These are phyloP conservation scores for Mastomys coucha DNA, from an alignment of 2,113 vertebrate genomes.

Conservation along the genomic window DNA sequence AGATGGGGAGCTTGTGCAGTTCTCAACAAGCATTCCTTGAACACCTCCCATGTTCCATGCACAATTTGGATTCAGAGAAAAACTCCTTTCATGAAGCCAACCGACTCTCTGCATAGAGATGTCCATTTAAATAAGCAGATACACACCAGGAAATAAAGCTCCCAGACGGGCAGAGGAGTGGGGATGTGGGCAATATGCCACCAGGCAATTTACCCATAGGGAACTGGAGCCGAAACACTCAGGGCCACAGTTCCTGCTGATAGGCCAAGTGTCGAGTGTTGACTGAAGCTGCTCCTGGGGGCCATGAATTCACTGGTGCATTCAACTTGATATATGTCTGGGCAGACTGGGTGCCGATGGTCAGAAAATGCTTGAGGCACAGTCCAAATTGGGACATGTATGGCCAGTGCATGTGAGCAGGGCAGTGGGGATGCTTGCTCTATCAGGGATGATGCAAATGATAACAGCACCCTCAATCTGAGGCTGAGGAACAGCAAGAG, in stretches of 20 bases:
- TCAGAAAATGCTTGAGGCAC: not conserved
- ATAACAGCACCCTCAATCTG: not conserved
- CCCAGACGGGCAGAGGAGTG: not conserved
- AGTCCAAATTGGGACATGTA: not conserved
- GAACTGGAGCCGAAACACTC: not conserved
- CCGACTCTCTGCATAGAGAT: not conserved
- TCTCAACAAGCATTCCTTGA: not conserved
- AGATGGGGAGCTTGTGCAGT: not conserved
- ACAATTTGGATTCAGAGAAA: not conserved
- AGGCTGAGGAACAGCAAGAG: not conserved
- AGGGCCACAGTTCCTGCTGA: too few species aligned
- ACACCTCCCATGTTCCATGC: not conserved
- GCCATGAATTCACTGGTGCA: fast-evolving
- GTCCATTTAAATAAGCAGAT: not conserved
- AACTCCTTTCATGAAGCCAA: not conserved
- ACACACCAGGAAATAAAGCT: not conserved
- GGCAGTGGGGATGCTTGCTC: fast-evolving
- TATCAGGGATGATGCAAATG: fast-evolving
- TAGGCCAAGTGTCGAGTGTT: fast-evolving
- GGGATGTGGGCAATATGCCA: not conserved
- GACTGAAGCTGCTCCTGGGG: not conserved
- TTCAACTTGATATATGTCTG: not conserved
- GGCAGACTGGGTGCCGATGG: not conserved
- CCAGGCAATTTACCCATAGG: not conserved
- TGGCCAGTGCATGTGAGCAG: fast-evolving